Base-by-base conservation (phyloP, 2,888 invertebrate species). In the Parelbella ahira region DNA sequence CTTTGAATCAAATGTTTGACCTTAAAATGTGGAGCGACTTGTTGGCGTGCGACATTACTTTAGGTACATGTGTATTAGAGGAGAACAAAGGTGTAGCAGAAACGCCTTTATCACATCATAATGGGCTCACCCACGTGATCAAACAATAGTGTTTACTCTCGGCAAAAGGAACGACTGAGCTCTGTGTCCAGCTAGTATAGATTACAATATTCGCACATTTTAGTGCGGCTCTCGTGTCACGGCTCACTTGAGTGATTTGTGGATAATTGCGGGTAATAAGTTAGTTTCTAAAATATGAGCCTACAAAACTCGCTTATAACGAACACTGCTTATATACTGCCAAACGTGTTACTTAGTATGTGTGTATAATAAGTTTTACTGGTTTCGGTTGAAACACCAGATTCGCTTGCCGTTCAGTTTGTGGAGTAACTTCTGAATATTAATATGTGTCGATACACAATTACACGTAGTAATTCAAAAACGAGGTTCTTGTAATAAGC, bases 61-160 rank as follows among this genome's bases (percentile, higher is more conserved):
- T 34, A 4, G 11, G 13, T 33, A 36, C 37, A 21, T 33, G 20
- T 53, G 51, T 28, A 34, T 42, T 27, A 27, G 57, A 67, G n/a
- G n/a, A n/a, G n/a, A n/a, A 73, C 73, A 72, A 70, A 71, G 66
- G 65, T 69, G 63, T 56, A 54, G 59, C 58, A 61, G 61, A 66
- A 62, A 68, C 62, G 59, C 60, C 67, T 72, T 76, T 74, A 74
- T 75, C 73, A 72, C 68, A 74, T 72, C 63, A 74, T 82, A 77
- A 78, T 79, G 63, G 67, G 60, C 55, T 59, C 60, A 60, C 65
- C 76, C 79, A 80, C 78, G 79, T 81, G 80, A 80, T 73, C 58
- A 70, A 81, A 82, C 82, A 82, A 83, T 78, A 67, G 77, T 79
- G 81, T 83, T 82, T 83, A 78, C 71, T 72, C 62, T 79, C 51